phyloP scores from a whole-genome alignment of 2,797 vertebrate genomes.

The Erpetoichthys calabaricus region DNA sequence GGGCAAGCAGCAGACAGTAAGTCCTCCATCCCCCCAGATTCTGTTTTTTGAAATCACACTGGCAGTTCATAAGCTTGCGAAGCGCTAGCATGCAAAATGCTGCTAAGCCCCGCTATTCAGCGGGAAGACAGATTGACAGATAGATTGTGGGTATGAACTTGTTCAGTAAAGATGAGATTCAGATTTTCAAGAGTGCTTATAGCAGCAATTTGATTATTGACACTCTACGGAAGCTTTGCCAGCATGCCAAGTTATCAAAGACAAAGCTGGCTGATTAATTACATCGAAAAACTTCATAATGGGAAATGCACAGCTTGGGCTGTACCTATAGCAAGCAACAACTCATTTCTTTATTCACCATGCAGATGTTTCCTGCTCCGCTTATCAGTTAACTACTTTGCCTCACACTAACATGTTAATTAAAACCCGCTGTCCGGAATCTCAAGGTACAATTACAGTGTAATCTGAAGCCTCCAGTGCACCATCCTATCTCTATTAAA shows the following conservation, averaged over 20 bases:
- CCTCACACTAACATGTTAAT: slow-evolving; percentile 70
- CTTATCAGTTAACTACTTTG: slow-evolving; percentile 49
- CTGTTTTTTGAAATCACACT: no score
- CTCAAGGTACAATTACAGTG: slow-evolving; percentile 78
- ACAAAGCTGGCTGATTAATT: slow-evolving; percentile 4
- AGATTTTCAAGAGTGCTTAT: not conserved
- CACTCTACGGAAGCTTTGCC: slow-evolving; percentile 1
- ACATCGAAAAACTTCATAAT: slow-evolving; percentile 6
- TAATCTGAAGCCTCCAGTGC: slow-evolving; percentile 83
- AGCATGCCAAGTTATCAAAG: slow-evolving; percentile 1
- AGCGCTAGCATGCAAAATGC: slow-evolving; percentile 2
- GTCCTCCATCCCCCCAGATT: no score
- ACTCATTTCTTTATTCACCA: slow-evolving; percentile 14
- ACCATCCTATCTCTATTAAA: slow-evolving; percentile 97
- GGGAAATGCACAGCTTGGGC: slow-evolving; percentile 3
- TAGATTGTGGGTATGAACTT: not conserved
- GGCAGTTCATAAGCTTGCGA: not conserved
- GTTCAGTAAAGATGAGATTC: slow-evolving; percentile 3
- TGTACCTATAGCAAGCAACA: not conserved
- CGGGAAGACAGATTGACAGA: slow-evolving; percentile 4
- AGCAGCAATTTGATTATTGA: slow-evolving; percentile 2
- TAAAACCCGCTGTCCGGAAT: slow-evolving; percentile 71
- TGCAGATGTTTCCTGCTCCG: slow-evolving; percentile 39
- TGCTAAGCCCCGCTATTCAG: slow-evolving; percentile 2
- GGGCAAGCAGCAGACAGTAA: no score